Evolutionary conservation across 2,888 invertebrate species (phyloP), one percentile per base, ranked within the genome.

Genomic region (Lagria hirta): DNA sequence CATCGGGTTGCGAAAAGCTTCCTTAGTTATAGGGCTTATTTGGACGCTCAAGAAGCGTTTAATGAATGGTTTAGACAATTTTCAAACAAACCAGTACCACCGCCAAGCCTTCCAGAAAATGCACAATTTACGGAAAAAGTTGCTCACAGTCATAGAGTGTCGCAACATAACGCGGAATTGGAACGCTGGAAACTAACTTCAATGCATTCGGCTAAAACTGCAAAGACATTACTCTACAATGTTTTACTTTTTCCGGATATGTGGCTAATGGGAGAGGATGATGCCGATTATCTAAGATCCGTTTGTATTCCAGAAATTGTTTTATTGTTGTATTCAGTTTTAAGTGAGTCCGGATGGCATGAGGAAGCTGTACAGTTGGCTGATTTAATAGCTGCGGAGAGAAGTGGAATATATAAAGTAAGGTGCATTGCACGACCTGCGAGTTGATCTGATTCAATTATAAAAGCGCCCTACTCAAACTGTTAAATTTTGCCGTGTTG

Each of bases 221-320:
- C 90, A 0, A 86, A 86, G 57, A 84, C 83, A 48, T 76, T 86
- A 34, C 74, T 96, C 4, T 91, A 87, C 70, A 93, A 94, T 70
- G 86, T 95, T 0, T 68, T 96, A 20, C 69, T 91, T 5, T 95
- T 96, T 66, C 90, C 93, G 2, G 87, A 90, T 57, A 87, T 95
- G 3, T 96, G 95, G 95, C 77, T 96, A 44, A 79, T 82, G 26
- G 93, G 93, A 66, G 71, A 75, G 10, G 74, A 75, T 35, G 76
- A 75, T 45, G 67, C 68, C 5, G 71, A 74, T 20, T 75, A 85
- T 54, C 74, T 96, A 26, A 80, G 93, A 30, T 81, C 84, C 49
- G 76, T 87, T 11, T 92, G 89, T 61, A 82, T 96, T 58, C 95
- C 95, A 1, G 87, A 93, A 75, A 68, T 91, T 36, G 81, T 83